Evolutionary conservation across 2,113 vertebrate species (phyloP).

Genomic region (Takifugu bimaculatus): DNA sequence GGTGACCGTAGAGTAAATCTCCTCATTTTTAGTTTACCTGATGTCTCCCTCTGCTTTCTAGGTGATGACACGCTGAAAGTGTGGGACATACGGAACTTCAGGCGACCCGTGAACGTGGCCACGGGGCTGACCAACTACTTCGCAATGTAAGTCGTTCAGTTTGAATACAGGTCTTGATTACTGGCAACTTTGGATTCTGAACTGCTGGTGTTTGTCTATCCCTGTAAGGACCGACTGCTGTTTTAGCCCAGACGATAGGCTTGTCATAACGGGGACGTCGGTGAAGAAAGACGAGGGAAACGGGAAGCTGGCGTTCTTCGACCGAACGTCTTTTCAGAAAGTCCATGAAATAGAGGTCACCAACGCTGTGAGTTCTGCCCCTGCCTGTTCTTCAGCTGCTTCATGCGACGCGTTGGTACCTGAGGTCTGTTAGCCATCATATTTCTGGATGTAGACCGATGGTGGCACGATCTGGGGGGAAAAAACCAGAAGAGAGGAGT

Average conservation of each 20-base stretch:
- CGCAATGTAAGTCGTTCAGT: slow-evolving; percentile 81
- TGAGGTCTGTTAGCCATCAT: slow-evolving; percentile 3
- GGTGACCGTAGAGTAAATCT: slow-evolving; percentile 1
- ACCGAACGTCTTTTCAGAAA: slow-evolving; percentile 82
- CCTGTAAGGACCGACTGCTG: slow-evolving; percentile 91
- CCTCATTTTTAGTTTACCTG: slow-evolving; percentile 1
- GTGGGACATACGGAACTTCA: slow-evolving; percentile 97
- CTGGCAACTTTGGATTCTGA: background rate
- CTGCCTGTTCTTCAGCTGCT: background rate
- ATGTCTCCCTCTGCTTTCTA: slow-evolving; percentile 45
- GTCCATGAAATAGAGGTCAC: slow-evolving; percentile 92
- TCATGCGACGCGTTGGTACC: slow-evolving; percentile 12
- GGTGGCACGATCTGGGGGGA: background rate
- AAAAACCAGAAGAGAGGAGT: slow-evolving; percentile 5
- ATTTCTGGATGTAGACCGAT: slow-evolving; percentile 1
- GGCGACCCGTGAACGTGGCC: slow-evolving; percentile 84
- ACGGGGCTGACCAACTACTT: slow-evolving; percentile 85
- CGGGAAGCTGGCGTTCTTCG: slow-evolving; percentile 90
- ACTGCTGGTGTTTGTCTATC: slow-evolving; percentile 12
- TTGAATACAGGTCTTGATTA: background rate
- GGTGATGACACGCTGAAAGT: slow-evolving; percentile 94
- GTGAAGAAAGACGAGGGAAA: slow-evolving; percentile 86
- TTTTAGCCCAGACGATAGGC: slow-evolving; percentile 94
- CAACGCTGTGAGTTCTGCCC: slow-evolving; percentile 79
- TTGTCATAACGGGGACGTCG: slow-evolving; percentile 90